Percentiles rank a stretch among this genome's conserved stretches.
Evolutionary conservation across 2,113 vertebrate species (phyloP).

Genomic region (Heteronetta atricapilla): DNA sequence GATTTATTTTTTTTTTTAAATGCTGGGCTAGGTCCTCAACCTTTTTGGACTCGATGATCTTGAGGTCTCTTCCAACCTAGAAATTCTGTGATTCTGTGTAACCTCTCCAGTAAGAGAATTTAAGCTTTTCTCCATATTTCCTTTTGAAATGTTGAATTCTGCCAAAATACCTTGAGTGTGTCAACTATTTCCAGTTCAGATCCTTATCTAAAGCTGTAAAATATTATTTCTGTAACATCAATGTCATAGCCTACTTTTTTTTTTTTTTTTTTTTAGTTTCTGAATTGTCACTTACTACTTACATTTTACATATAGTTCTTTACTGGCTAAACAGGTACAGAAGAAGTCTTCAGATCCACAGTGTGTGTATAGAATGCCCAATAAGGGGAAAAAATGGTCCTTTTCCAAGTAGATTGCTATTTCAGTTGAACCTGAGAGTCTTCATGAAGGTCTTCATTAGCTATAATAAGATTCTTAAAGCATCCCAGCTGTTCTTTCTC

Average conservation of each 20-base stretch:
- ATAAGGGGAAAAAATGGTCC: not conserved
- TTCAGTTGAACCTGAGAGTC: not conserved
- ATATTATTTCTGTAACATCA: not conserved
- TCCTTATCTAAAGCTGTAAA: not conserved
- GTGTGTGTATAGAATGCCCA: not conserved
- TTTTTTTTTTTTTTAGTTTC: not conserved
- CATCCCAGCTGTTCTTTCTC: not conserved
- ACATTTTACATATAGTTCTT: not conserved
- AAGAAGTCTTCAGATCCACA: not conserved
- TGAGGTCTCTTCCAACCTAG: too few relatives aligned
- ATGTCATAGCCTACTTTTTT: not conserved
- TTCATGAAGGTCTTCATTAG: slow-evolving; percentile 6
- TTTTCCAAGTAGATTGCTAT: not conserved
- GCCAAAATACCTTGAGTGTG: not conserved
- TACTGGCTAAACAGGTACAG: not conserved
- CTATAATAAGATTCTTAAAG: slow-evolving; percentile 1
- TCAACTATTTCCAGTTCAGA: not conserved
- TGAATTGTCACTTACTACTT: not conserved
- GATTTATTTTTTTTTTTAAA: too few relatives aligned
- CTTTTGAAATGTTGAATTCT: not conserved
- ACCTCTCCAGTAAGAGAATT: not conserved
- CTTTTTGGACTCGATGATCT: too few relatives aligned
- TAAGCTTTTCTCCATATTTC: not conserved
- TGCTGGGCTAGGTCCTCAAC: not conserved
- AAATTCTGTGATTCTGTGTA: too few relatives aligned